Percentiles rank a stretch among this genome's conserved stretches.
Conservation (phyloP, 2,797 vertebrate species). For the Chiloscyllium punctatum region DNA sequence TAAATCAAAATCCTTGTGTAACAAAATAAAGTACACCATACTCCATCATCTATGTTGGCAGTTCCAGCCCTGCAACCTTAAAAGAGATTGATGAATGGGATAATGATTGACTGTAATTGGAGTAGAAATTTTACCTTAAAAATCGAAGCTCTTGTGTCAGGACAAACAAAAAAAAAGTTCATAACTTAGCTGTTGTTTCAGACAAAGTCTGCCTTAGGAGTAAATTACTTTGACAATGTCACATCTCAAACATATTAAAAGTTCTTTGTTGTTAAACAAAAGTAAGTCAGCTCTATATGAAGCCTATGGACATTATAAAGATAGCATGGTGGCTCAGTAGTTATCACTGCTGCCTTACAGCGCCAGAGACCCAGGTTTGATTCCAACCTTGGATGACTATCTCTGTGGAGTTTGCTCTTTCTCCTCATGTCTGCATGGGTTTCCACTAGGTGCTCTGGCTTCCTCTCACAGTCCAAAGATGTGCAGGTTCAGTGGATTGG, state of each 20-base stretch:
- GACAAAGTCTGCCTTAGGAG: background rate
- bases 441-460: too few species aligned
- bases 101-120: background rate
- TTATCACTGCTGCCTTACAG: too few species aligned
- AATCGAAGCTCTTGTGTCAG: background rate
- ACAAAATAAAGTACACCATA: background rate
- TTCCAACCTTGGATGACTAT: too few species aligned
- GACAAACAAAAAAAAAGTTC: background rate
- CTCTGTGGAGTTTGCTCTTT: too few species aligned
- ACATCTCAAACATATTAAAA: background rate
- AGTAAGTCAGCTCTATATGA: background rate
- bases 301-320: background rate
- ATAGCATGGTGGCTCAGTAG: too few species aligned
- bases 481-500: too few species aligned
- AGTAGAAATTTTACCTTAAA: background rate
- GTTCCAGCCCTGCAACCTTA: background rate
- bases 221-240: background rate
- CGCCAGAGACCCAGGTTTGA: too few species aligned
- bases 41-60: background rate
- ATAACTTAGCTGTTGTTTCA: background rate
- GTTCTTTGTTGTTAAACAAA: background rate
- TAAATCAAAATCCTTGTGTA: background rate
- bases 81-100: background rate
- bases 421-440: too few species aligned
- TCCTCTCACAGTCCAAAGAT: too few species aligned